Evolutionary conservation across 2,888 invertebrate species (phyloP), one percentile per base, ranked within the genome.

Genomic region (Brachyopa scutellaris): DNA sequence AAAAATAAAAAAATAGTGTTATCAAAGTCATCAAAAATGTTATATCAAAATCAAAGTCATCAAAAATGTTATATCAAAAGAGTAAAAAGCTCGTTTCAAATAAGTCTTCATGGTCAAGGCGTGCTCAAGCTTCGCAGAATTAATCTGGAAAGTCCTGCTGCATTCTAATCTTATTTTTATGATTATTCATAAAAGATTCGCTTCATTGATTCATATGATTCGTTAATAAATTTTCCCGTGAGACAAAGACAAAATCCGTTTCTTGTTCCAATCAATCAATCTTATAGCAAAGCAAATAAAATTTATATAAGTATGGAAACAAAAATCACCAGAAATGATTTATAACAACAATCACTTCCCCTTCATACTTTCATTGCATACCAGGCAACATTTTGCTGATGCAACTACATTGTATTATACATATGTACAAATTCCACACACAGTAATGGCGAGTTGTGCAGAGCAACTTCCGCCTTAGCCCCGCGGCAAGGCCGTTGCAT

Each of bases 1-100:
- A 0, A 93, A 93, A 61, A 79, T 85, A 84, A 86, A 84, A 82
- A 85, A n/a, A n/a, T n/a, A n/a, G n/a, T 17, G 70, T 26, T 26
- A 5, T 5, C 26, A 26, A 3, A 26, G 6, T 6, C 6, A 3
- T 26, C 26, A 6, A 26, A 26, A 26, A 26, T 5, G 4, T 6
- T 6, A 26, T 26, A 26, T 26, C 6, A 26, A 26, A 26, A 26
- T 26, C 26, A 26, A 3, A 26, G 6, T 6, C 6, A 3, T 26
- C 26, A 6, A 26, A 26, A 26, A 26, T 5, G 4, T 6, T 6
- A 26, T 26, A 26, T 26, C 6, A 26, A 26, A 26, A 26, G n/a
- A n/a, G n/a, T n/a, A n/a, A n/a, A n/a, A n/a, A n/a, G n/a, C n/a
- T n/a, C n/a, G n/a, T n/a, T n/a, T n/a, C n/a, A n/a, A n/a, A n/a